These are phyloP conservation scores for Scytalopus superciliaris DNA, from an alignment of 2,113 vertebrate genomes.

Conservation along the genomic window DNA sequence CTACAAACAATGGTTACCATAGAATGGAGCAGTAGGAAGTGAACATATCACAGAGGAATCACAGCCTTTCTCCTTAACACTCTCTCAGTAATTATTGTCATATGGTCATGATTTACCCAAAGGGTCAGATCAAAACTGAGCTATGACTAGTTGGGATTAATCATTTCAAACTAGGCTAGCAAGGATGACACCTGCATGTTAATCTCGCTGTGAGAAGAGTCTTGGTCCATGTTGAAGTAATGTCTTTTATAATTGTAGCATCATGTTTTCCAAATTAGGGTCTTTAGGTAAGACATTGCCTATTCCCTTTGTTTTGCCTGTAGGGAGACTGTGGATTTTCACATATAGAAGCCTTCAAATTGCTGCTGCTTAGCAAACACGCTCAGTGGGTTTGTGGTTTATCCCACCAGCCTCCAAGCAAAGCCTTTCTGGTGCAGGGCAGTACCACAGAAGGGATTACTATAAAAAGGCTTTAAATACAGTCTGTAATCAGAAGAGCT, in stretches of 20 bases:
- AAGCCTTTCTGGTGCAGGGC: slow-evolving; percentile 54
- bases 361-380: neutral
- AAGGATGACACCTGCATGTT: neutral
- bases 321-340: slow-evolving; percentile 6
- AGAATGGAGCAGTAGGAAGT: neutral
- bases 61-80: neutral
- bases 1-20: neutral
- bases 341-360: slow-evolving; percentile 44
- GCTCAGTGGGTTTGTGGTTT: slow-evolving; percentile 49
- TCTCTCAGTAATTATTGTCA: neutral
- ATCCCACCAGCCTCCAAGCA: slow-evolving; percentile 52
- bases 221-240: neutral
- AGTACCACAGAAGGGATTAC: slow-evolving; percentile 63
- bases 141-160: neutral
- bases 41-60: neutral
- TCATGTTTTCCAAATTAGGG: neutral
- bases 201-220: neutral
- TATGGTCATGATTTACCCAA: neutral
- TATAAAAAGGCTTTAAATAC: slow-evolving; percentile 63
- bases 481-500: slow-evolving; percentile 61
- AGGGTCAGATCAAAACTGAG: neutral
- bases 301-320: neutral
- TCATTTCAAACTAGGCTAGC: neutral
- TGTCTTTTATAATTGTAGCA: neutral
- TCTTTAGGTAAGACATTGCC: neutral